These are phyloP conservation scores for Apostichopus leukothele DNA, from an alignment of 53 echinoderm and acorn worm genomes.

Conservation along the genomic window DNA sequence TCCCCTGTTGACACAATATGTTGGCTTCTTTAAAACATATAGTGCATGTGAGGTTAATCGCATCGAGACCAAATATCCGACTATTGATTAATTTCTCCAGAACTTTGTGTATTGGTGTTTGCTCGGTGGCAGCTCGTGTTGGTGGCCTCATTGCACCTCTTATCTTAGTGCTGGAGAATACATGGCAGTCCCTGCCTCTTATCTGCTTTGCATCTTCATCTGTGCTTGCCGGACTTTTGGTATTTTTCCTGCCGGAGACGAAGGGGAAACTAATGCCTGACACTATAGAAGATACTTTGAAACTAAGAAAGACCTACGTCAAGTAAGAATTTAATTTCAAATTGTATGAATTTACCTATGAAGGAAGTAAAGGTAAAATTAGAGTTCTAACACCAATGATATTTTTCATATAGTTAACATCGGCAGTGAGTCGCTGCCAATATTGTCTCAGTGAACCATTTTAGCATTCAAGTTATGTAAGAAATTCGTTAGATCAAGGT, in stretches of 20 bases:
- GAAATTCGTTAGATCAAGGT: too few species aligned
- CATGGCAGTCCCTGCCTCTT: slow-evolving; percentile 11
- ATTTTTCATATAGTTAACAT: too few species aligned
- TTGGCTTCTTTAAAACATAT: too few species aligned
- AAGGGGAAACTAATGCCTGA: slow-evolving; percentile 59
- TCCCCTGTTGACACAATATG: too few species aligned
- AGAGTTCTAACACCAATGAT: too few species aligned
- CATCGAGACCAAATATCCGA: too few species aligned
- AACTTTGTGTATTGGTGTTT: slow-evolving; percentile 30
- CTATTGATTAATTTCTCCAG: neutral
- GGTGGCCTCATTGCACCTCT: slow-evolving; percentile 55
- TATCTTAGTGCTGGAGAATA: slow-evolving; percentile 30
- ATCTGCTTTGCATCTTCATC: slow-evolving; percentile 17
- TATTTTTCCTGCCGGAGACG: slow-evolving; percentile 36
- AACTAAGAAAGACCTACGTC: neutral
- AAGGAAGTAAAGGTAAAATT: too few species aligned
- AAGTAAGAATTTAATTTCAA: neutral
- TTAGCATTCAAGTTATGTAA: too few species aligned
- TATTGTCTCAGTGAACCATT: too few species aligned
- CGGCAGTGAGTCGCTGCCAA: too few species aligned
- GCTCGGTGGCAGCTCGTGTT: slow-evolving; percentile 51
- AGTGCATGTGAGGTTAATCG: too few species aligned
- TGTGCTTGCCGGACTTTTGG: neutral
- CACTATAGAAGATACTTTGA: slow-evolving; percentile 57
- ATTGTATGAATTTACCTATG: too few species aligned